Conservation (phyloP, 1,140 invertebrate species). For the Epicauta chinensis region DNA sequence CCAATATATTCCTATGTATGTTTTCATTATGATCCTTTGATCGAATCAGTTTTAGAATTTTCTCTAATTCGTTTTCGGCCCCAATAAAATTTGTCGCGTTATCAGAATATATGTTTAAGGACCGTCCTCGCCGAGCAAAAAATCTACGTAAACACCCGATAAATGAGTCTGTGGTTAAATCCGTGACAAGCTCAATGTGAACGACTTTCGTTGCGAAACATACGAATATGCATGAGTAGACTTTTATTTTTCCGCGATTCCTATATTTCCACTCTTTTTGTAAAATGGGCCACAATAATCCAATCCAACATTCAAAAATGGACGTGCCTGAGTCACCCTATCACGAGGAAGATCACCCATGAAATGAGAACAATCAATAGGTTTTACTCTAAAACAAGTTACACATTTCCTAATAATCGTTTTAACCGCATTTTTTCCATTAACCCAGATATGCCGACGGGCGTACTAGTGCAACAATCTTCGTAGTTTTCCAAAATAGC, state of each 20-base stretch:
- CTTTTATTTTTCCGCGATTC: background rate
- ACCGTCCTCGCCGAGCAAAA: conserved; percentile 7
- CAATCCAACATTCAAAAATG: conserved; percentile 20
- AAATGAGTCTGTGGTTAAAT: conserved; percentile 23
- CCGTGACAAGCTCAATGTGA: conserved; percentile 41
- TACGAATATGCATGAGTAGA: conserved; percentile 31
- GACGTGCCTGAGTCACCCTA: background rate
- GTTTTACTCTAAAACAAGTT: too few species aligned
- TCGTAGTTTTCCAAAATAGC: too few species aligned
- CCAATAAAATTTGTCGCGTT: conserved; percentile 23
- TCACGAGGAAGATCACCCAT: conserved; percentile 13
- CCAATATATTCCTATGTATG: conserved; percentile 37
- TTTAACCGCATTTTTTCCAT: too few species aligned
- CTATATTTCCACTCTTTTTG: conserved; percentile 4
- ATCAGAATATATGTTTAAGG: conserved; percentile 14
- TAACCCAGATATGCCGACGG: too few species aligned
- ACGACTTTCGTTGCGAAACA: conserved; percentile 41
- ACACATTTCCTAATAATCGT: too few species aligned
- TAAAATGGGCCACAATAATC: conserved; percentile 31
- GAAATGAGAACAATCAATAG: background rate
- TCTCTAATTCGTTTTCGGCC: conserved; percentile 9
- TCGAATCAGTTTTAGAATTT: background rate
- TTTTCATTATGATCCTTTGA: background rate
- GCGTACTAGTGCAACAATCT: too few species aligned
- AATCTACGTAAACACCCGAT: conserved; percentile 12